Base-by-base conservation (phyloP, 2,113 vertebrate genomes). In the Quiscalus mexicanus region DNA sequence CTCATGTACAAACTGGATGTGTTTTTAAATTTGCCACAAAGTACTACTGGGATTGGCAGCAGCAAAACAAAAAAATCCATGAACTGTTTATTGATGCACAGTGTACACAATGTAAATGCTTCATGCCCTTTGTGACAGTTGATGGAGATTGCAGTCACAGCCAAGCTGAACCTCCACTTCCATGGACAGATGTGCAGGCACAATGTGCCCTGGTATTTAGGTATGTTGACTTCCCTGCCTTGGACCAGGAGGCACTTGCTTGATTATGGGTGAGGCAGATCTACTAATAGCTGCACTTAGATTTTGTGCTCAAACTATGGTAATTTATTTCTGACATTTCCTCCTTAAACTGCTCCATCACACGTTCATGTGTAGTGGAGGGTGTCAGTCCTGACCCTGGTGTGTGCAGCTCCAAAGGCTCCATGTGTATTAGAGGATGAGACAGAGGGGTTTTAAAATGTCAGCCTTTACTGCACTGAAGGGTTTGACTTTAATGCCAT, bases 281-380 rank as follows among this genome's bases (percentile, higher is more conserved):
- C n/a, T 80, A 4, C 33, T n/a, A 28, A 68, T 27, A 64, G 30
- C 25, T 87, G 35, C 39, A 19, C 33, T 74, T 68, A 3, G 18
- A 5, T 77, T 24, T 24, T 7, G 2, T 35, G 23, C n/a, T 70
- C 4, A 50, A 33, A 44, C 3, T 18, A 2, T 5, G 27, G 15
- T 42, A 11, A 18, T 19, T 71, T 60, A 35, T 71, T 94, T 73
- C 37, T 62, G 68, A 22, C 1, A 5, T 21, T 8, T 50, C 15
- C 33, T 70, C 8, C 65, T 60, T 41, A 39, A 45, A 30, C 23
- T 30, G 24, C 28, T 84, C 25, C 30, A 25, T 52, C 16, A 8
- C 1, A 0, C 11, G 11, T 33, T 56, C 8, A 5, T 27, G 44
- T 3, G 0, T 8, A 19, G 23, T 15, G 39, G 15, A 78, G 27